phyloP scores from a whole-genome alignment of 30 jellyfish, hydroid and myxozoan species.

The Aurelia sp. region DNA sequence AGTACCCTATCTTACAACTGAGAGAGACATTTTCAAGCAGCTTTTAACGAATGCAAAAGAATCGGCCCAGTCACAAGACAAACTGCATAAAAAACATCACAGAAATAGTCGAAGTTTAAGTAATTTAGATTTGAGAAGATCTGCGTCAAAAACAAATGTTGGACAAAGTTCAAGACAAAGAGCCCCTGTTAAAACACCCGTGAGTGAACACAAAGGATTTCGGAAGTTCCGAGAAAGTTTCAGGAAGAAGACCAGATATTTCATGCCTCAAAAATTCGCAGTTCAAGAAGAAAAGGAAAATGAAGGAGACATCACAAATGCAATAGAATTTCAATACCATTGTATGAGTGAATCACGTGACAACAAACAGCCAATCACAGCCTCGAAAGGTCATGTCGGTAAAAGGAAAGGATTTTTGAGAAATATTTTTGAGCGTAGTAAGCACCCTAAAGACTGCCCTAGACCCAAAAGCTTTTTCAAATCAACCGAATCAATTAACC shows the following conservation, averaged over 20 bases:
- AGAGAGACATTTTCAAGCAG: slow-evolving; percentile 60
- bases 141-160: slow-evolving; percentile 19
- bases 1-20: slow-evolving; percentile 59
- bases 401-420: slow-evolving; percentile 50
- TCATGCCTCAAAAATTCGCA: slow-evolving; percentile 62
- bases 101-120: slow-evolving; percentile 29
- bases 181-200: slow-evolving; percentile 1
- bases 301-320: slow-evolving; percentile 19
- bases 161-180: slow-evolving; percentile 19
- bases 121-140: slow-evolving; percentile 40
- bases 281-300: slow-evolving; percentile 49
- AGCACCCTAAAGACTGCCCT: neutral
- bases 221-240: slow-evolving; percentile 60
- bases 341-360: slow-evolving; percentile 62
- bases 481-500: slow-evolving; percentile 37
- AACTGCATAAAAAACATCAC: slow-evolving; percentile 26
- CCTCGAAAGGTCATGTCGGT: slow-evolving; percentile 11
- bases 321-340: slow-evolving; percentile 54
- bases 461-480: slow-evolving; percentile 19
- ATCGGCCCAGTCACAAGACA: slow-evolving; percentile 20
- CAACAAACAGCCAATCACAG: slow-evolving; percentile 47
- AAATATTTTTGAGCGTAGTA: slow-evolving; percentile 29
- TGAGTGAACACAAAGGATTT: slow-evolving; percentile 33
- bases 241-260: slow-evolving; percentile 40
- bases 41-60: slow-evolving; percentile 52